Base-by-base conservation (phyloP, 2,797 vertebrate genomes). In the Sebastes ruberrimus region DNA sequence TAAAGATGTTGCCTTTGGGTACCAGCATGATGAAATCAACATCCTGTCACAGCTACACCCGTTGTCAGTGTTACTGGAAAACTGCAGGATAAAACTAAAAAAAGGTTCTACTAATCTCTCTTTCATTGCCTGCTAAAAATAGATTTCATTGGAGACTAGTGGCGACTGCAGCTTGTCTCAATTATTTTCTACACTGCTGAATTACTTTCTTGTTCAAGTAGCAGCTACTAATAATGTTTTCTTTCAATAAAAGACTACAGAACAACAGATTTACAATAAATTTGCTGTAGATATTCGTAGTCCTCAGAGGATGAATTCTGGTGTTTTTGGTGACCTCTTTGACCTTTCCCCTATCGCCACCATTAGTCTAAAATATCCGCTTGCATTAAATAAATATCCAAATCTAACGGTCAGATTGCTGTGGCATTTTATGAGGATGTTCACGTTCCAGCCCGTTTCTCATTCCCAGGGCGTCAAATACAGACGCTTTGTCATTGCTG, bases 31-130 rank as follows among this genome's bases (percentile, higher is more conserved):
- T 70, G 5, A 82, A 52, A 76, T 68, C 38, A 30, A 66, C 66
- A 72, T 85, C 70, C 62, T 63, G 78, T 27, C 23, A 69, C 9
- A 46, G 33, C 32, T 35, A 46, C 61, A 73, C 63, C 55, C 60
- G n/a, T 1, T 23, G 3, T 63, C 10, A 35, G 64, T 59, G 20
- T 65, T 32, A 22, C 73, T 80, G 62, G 35, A 79, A 79, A 77
- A 59, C 13, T 23, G 6, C 25, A 32, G 49, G 53, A 56, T n/a
- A 33, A 65, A 57, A 70, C 30, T 20, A 60, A 6, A 68, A 32
- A 32, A 62, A 6, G 1, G 6, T 55, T 55, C 7, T 9, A 52
- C 57, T 16, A 7, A 64, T 42, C 14, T 35, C 10, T 28, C 18
- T 59, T 18, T 71, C 10, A 61, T 46, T 60, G 28, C 6, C 23